Evolutionary conservation across 2,113 vertebrate species (phyloP).

Genomic region (Pollachius pollachius): DNA sequence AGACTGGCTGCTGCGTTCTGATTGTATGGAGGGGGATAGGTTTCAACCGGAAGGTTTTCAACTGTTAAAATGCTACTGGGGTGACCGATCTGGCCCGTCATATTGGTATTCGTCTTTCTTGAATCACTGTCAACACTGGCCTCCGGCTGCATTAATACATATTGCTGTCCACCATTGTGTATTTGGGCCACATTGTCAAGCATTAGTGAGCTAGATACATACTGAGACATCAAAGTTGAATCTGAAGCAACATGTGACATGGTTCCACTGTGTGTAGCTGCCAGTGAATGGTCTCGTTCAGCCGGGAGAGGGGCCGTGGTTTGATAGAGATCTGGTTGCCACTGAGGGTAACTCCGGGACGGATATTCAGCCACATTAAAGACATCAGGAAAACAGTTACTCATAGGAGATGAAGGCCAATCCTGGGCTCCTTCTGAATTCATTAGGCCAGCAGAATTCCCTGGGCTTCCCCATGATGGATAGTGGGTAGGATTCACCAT

Average conservation of each 20-base stretch:
- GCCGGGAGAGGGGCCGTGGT: slow-evolving; percentile 44
- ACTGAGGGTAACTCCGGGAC: slow-evolving; percentile 61
- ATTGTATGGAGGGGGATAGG: slow-evolving; percentile 58
- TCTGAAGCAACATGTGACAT: slow-evolving; percentile 56
- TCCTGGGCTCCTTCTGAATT: slow-evolving; percentile 65
- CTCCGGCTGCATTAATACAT: slow-evolving; percentile 64
- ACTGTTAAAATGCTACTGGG: slow-evolving; percentile 59
- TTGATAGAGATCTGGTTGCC: slow-evolving; percentile 60
- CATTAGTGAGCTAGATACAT: slow-evolving; percentile 76
- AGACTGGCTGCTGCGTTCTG: slow-evolving; percentile 69
- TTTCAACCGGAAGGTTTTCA: slow-evolving; percentile 61
- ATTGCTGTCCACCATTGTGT: slow-evolving; percentile 72
- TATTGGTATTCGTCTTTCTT: slow-evolving; percentile 50
- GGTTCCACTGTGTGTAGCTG: slow-evolving; percentile 48
- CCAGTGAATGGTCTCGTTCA: slow-evolving; percentile 58
- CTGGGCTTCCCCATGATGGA: slow-evolving; percentile 69
- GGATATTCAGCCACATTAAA: slow-evolving; percentile 66
- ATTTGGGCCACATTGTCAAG: slow-evolving; percentile 73
- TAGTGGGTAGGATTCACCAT: slow-evolving; percentile 78
- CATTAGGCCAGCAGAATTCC: slow-evolving; percentile 56
- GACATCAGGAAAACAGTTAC: slow-evolving; percentile 66
- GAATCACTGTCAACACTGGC: slow-evolving; percentile 48
- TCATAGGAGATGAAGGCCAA: slow-evolving; percentile 67
- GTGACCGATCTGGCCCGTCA: slow-evolving; percentile 52
- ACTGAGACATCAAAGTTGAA: slow-evolving; percentile 76